Base-by-base conservation (phyloP, 2,888 invertebrate species). In the Meandrusa payeni region DNA sequence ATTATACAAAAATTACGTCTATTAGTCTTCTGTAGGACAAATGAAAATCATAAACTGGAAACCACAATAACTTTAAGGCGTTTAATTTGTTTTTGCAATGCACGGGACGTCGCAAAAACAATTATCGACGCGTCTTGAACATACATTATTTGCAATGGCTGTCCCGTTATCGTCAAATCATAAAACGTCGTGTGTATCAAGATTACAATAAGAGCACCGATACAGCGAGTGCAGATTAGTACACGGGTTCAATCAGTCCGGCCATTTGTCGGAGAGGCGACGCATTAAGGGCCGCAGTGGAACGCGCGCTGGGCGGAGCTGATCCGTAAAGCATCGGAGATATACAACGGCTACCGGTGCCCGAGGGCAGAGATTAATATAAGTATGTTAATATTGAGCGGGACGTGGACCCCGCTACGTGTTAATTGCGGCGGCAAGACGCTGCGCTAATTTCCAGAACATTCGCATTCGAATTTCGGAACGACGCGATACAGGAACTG, bases 311-410 rank as follows among this genome's bases (percentile, higher is more conserved):
- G 77, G 85, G 86, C 82, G 83, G 70, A 65, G 76, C 64, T 53
- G 50, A 63, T 51, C 72, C 74, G 76, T 79, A 80, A 76, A 81
- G 60, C 73, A 79, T 76, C 58, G 59, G 66, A 77, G 79, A 81
- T 76, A 78, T 76, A 59, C 57, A 56, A 78, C 82, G 79, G 79
- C 83, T 80, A 80, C 66, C 61, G 65, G 68, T 73, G 78, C 82
- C 80, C 72, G 64, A 70, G 64, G 85, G 81, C 79, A 68, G 59
- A 71, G 72, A 79, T 82, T 82, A 82, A 81, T 83, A n/a, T n/a
- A 80, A 78, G 76, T 76, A 77, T 78, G 79, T 80, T 82, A 81
- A 80, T 83, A 73, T 59, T 69, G 69, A 62, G 64, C 67, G 13
- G 20, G 27, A 27, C 5, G 33, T 13, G 20, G 15, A 34, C 13